These are phyloP conservation scores for Fistularia tabacaria DNA, from an alignment of 2,797 vertebrate genomes.

Conservation along the genomic window DNA sequence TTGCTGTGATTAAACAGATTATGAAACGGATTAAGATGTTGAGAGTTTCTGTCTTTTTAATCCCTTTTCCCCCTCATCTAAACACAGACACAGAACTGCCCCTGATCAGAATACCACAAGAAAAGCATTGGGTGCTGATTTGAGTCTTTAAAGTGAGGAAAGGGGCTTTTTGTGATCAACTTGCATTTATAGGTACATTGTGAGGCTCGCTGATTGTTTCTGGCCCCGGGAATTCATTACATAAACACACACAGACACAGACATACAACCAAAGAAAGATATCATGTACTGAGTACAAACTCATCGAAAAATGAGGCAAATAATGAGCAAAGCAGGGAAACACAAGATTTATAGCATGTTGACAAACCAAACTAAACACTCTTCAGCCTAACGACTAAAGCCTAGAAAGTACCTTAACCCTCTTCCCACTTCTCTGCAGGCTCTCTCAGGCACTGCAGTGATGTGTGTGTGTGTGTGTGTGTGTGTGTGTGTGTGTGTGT, in stretches of 20 bases:
- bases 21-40: conserved; percentile 48
- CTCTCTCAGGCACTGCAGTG: conserved; percentile 43
- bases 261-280: conserved; percentile 5
- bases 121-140: conserved; percentile 67
- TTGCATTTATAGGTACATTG: conserved; percentile 62
- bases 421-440: conserved; percentile 48
- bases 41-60: conserved; percentile 63
- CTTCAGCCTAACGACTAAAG: conserved; percentile 41
- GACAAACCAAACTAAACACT: conserved; percentile 55
- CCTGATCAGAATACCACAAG: conserved; percentile 59
- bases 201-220: conserved; percentile 46
- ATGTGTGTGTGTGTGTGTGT: conserved; percentile 32
- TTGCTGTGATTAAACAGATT: conserved; percentile 69
- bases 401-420: conserved; percentile 50
- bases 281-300: background rate
- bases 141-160: conserved; percentile 57
- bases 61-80: conserved; percentile 58
- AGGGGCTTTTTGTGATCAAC: conserved; percentile 66
- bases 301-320: no score
- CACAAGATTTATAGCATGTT: conserved; percentile 32
- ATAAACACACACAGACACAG: background rate
- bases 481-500: no score
- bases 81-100: conserved; percentile 48
- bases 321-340: conserved; percentile 17
- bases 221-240: conserved; percentile 54